Evolutionary conservation across 2,113 vertebrate genomes (phyloP), one percentile per base, ranked within the genome.

Genomic region (Tenrec ecaudatus): DNA sequence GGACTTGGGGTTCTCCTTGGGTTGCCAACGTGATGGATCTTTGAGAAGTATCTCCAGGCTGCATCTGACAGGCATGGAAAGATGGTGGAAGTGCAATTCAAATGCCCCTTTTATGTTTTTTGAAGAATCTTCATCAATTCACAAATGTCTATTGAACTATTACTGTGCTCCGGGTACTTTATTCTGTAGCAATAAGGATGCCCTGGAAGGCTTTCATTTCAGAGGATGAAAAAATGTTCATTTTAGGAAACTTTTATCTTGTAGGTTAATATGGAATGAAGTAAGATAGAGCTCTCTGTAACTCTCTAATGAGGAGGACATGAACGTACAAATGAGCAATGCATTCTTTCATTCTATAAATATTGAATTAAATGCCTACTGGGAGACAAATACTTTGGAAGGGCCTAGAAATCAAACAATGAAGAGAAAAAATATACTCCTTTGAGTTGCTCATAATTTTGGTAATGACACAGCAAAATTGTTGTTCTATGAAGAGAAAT

Each of bases 161-260:
- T 87, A 82, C n/a, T 84, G 19, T 82, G 22, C 71, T 58, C 43
- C 27, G 82, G 25, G 19, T 83, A 20, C 66, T 83, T 77, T 75
- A 69, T 76, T 69, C 57, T 79, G n/a, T n/a, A 79, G 36, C 66
- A 92, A 88, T 58, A 87, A 90, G 16, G 38, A 58, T 73, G 71
- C n/a, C 4, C 66, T 81, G 31, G 69, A 80, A 93, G 90, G 11
- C 79, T 92, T 94, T 90, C 64, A 86, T 82, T 68, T 89, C 43
- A 90, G 22, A 82, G 6, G 60, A n/a, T 93, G 22, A 92, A 90
- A 90, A 66, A 77, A 17, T 79, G 88, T 95, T 90, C 36, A 43
- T 71, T 93, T 79, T 82, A 11, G 15, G 47, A 53, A 53, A 53
- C 47, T 53, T 53, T 94, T 88, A 95, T 60, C 93, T 94, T 94